Conservation (phyloP, 35 echinoderm and acorn worm genomes). For the Heliocidaris erythrogramma region DNA sequence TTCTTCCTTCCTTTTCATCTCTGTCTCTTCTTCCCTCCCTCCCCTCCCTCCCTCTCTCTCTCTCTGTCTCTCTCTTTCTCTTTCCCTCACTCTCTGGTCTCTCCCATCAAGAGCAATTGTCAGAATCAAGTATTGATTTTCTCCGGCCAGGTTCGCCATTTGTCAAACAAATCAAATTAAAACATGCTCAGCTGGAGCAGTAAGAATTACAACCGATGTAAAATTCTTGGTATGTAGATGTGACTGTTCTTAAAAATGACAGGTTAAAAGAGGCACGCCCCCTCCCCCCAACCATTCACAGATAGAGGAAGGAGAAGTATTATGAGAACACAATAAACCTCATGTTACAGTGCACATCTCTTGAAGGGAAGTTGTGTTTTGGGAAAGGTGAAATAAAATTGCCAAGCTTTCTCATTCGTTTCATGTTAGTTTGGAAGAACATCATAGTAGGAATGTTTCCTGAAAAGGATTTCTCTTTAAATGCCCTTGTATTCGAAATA, state of each 20-base stretch:
- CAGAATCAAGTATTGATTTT: conserved; percentile 42
- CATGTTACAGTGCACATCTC: background rate
- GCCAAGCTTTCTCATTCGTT: too few relatives aligned
- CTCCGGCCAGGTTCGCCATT: background rate
- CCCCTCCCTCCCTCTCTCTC: background rate
- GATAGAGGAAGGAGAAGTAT: background rate
- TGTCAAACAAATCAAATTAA: conserved; percentile 35
- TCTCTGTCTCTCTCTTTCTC: background rate
- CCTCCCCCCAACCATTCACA: too few relatives aligned
- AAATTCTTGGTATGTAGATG: background rate
- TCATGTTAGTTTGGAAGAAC: too few relatives aligned
- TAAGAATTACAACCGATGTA: conserved; percentile 3
- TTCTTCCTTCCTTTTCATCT: background rate
- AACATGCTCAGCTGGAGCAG: background rate
- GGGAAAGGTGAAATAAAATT: too few relatives aligned
- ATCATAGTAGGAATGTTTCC: too few relatives aligned
- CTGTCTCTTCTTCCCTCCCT: background rate
- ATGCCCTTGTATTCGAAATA: too few relatives aligned
- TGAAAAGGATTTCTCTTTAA: too few relatives aligned
- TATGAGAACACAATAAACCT: background rate
- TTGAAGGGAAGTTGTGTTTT: too few relatives aligned
- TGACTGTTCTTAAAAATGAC: background rate
- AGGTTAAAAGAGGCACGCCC: background rate
- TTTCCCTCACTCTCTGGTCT: background rate
- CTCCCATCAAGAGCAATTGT: conserved; percentile 4